These are phyloP conservation scores for Epinephelus lanceolatus DNA, from an alignment of 2,113 vertebrate genomes.

Conservation along the genomic window DNA sequence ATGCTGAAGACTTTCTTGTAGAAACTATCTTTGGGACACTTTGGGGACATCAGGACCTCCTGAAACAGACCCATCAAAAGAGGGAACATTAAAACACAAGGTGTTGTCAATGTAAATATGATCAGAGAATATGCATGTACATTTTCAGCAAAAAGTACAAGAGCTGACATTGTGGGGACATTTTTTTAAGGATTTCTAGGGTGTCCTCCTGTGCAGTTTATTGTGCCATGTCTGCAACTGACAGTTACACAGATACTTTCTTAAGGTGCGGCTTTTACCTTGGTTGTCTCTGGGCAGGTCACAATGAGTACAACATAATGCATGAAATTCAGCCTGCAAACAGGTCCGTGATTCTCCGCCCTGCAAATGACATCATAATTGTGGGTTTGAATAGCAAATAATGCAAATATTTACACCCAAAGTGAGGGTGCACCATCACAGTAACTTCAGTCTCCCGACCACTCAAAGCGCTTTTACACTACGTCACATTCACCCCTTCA, in stretches of 20 bases:
- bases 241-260: not conserved
- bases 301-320: slow-evolving; percentile 56
- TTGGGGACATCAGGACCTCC: slow-evolving; percentile 85
- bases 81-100: not conserved
- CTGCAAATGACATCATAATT: slow-evolving; percentile 46
- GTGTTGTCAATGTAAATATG: not conserved
- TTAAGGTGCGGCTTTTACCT: slow-evolving; percentile 68
- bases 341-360: slow-evolving; percentile 71
- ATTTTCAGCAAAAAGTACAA: not conserved
- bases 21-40: slow-evolving; percentile 78
- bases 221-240: not conserved
- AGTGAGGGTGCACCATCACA: not conserved
- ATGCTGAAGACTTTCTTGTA: slow-evolving; percentile 72
- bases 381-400: not conserved
- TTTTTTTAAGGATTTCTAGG: too few species aligned
- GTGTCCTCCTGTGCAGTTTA: too few species aligned
- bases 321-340: slow-evolving; percentile 69
- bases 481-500: too few species aligned
- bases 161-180: not conserved
- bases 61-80: slow-evolving; percentile 50
- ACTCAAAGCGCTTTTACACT: too few species aligned
- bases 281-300: slow-evolving; percentile 77
- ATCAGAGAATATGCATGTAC: too few species aligned
- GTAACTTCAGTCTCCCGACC: too few species aligned
- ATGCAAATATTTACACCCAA: not conserved